Conservation (phyloP, 2,888 invertebrate genomes). For the Brachypalpus laphriformis region DNA sequence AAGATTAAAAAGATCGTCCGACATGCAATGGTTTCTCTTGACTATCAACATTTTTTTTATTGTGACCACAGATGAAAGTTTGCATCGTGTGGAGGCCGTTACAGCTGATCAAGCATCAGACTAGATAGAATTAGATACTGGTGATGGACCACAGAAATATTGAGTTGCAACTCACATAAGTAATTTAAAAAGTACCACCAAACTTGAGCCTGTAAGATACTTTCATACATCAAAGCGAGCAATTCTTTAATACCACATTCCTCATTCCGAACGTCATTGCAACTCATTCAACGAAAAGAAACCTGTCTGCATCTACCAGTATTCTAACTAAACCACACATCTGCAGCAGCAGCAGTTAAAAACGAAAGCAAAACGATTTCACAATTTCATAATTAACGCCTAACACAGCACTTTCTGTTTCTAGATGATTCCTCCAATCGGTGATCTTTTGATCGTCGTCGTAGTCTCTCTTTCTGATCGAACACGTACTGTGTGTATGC, state of each 20-base stretch:
- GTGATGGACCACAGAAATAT: neutral
- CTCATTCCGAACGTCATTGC: neutral
- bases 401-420: constrained; percentile 49
- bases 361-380: constrained; percentile 24
- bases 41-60: neutral
- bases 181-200: neutral
- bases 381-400: constrained; percentile 17
- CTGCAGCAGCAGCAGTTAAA: neutral
- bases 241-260: neutral
- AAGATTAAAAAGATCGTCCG: constrained; percentile 7
- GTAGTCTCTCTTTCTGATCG: neutral
- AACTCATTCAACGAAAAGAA: neutral
- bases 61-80: constrained; percentile 18
- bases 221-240: constrained; percentile 16
- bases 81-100: neutral
- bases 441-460: neutral
- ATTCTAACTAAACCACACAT: constrained; percentile 7
- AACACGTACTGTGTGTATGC: neutral
- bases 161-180: neutral
- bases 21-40: constrained; percentile 6
- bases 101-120: constrained; percentile 4
- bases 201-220: neutral
- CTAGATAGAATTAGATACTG: neutral
- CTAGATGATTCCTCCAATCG: neutral
- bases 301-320: constrained; percentile 1